Base-by-base conservation (phyloP, 2,113 vertebrate species). In the Tragelaphus imberbis region DNA sequence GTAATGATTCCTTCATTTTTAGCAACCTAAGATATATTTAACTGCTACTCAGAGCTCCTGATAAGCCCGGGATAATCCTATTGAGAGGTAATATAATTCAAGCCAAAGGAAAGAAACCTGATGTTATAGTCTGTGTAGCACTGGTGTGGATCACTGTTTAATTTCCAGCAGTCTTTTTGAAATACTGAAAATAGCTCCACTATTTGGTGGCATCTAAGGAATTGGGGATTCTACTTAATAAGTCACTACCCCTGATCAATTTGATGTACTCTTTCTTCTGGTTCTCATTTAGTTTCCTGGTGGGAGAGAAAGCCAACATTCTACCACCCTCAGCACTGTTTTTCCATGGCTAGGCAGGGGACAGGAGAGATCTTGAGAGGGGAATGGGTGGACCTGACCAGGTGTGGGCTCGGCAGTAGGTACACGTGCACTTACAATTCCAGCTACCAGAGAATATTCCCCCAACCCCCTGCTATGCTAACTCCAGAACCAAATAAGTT, bases 1-100 rank as follows among this genome's bases (percentile, higher is more conserved):
- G 36, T 91, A 89, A 36, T 12, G 40, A 49, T 88, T 81, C 95
- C 71, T 95, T 96, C 17, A 56, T 94, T 95, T 94, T 90, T 36
- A 85, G 75, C 51, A 90, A 75, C 40, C 49, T 85, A 55, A 90
- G 40, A 2, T 88, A 51, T 84, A 27, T 96, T 94, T 71, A 91
- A 88, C 12, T 71, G 16, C 17, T 63, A 16, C 65, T 82, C 36
- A 63, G 56, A 80, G 84, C 33, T 65, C 82, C 81, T n/a, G 49
- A 82, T 87, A 92, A 96, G 12, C 68, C n/a, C 55, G 61, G 80
- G 55, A 55, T 91, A 96, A 80, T 84, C 19, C n/a, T 85, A 27
- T n/a, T 40, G 28, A 58, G 47, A 58, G 11, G 56, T 3, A 40
- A n/a, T 47, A 51, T 30, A 58, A 87, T 90, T 90, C 44, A 58